Evolutionary conservation across 2,888 invertebrate genomes (phyloP).

Genomic region (Lamellibrachia satsuma): DNA sequence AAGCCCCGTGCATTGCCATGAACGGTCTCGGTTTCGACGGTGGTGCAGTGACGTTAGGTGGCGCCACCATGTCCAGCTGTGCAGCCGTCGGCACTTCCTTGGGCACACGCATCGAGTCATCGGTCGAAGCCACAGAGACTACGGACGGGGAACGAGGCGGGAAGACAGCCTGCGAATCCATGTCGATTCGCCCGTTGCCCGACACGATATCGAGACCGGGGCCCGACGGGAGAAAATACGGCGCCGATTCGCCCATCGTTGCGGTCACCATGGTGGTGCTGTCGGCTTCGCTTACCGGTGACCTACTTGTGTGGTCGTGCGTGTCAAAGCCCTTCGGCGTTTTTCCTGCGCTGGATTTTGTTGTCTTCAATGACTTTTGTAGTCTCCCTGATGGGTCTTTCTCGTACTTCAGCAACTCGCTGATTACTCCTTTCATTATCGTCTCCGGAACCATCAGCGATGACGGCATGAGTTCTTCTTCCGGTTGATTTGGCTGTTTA

Average conservation of each 20-base stretch:
- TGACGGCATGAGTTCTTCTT: slow-evolving; percentile 28
- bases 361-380: not conserved
- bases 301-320: not conserved
- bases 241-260: not conserved
- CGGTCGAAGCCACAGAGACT: not conserved
- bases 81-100: slow-evolving; percentile 20
- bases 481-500: slow-evolving; percentile 24
- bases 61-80: slow-evolving; percentile 37
- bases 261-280: not conserved
- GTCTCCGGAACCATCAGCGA: slow-evolving; percentile 49
- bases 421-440: slow-evolving; percentile 55
- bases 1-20: not conserved
- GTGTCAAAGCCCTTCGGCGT: not conserved
- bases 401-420: slow-evolving; percentile 52
- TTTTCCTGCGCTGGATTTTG: not conserved
- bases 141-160: not conserved
- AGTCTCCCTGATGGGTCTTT: slow-evolving; percentile 40
- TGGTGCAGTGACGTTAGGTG: slow-evolving; percentile 36
- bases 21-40: not conserved
- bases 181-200: not conserved
- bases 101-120: not conserved
- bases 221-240: not conserved
- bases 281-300: not conserved
- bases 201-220: not conserved
- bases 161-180: not conserved